Percentiles rank a stretch among this genome's conserved stretches.
Conservation (phyloP, 2,797 vertebrate species). For the Sparidentex hasta region DNA sequence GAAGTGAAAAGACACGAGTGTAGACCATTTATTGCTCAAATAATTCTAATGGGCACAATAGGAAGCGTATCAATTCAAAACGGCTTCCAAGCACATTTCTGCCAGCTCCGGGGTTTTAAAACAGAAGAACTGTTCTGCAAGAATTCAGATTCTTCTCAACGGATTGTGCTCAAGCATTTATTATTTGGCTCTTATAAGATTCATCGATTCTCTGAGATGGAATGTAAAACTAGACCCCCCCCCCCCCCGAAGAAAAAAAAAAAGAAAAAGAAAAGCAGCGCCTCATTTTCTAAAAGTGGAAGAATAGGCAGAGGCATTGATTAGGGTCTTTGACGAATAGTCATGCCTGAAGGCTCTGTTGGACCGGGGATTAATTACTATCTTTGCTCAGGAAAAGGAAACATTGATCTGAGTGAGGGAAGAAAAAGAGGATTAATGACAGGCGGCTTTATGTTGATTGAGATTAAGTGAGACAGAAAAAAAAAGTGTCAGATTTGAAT, state of each 20-base stretch:
- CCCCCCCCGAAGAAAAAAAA: too few species aligned
- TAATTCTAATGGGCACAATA: constrained; percentile 43
- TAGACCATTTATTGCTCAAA: constrained; percentile 54
- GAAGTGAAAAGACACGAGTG: constrained; percentile 48
- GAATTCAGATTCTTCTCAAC: constrained; percentile 30
- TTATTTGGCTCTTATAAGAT: constrained; percentile 62
- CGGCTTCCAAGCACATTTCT: constrained; percentile 35
- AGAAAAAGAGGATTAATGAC: constrained; percentile 83
- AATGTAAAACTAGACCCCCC: constrained; percentile 64
- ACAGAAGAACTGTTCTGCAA: constrained; percentile 28
- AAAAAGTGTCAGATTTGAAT: constrained; percentile 46
- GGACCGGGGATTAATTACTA: constrained; percentile 83
- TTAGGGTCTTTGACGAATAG: constrained; percentile 72
- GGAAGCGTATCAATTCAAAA: constrained; percentile 55
- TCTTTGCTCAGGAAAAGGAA: constrained; percentile 81
- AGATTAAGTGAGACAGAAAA: constrained; percentile 70
- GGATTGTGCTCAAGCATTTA: constrained; percentile 50
- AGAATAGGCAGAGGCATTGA: constrained; percentile 72
- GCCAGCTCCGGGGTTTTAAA: constrained; percentile 44
- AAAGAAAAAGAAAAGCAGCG: constrained; percentile 32
- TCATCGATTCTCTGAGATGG: constrained; percentile 63
- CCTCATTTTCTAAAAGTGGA: constrained; percentile 67
- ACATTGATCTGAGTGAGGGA: constrained; percentile 82
- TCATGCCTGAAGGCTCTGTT: constrained; percentile 76
- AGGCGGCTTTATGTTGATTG: constrained; percentile 78